phyloP scores from a whole-genome alignment of 2,797 vertebrate species.

The Malurus leucopterus region DNA sequence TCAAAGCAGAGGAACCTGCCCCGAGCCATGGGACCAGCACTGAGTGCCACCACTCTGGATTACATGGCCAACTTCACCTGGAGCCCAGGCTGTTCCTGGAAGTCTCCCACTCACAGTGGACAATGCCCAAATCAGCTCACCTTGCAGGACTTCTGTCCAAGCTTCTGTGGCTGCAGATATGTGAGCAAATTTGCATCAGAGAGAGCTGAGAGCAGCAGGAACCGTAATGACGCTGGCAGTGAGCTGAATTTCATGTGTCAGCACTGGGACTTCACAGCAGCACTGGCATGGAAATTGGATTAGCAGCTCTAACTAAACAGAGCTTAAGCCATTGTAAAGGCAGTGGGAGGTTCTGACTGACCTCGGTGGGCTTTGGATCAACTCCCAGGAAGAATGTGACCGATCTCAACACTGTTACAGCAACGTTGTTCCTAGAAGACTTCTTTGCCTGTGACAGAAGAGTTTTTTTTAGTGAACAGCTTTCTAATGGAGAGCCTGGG shows the following conservation, averaged over 20 bases:
- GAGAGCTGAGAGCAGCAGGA: background rate
- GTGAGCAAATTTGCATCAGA: background rate
- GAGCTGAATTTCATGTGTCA: background rate
- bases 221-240: background rate
- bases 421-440: background rate
- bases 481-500: background rate
- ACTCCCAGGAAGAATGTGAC: background rate
- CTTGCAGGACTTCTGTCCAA: background rate
- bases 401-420: background rate
- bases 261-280: background rate
- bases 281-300: background rate
- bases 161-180: background rate
- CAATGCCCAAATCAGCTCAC: background rate
- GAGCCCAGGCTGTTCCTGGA: background rate
- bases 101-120: background rate
- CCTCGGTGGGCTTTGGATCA: background rate
- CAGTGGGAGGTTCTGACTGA: slow-evolving; percentile 24
- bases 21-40: background rate
- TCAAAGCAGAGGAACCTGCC: background rate
- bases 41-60: background rate
- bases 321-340: background rate
- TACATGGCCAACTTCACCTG: background rate
- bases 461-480: background rate
- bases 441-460: background rate
- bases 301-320: background rate